Evolutionary conservation across 1,140 invertebrate species (phyloP), one percentile per base, ranked within the genome.

Genomic region (Diabrotica undecimpunctata): DNA sequence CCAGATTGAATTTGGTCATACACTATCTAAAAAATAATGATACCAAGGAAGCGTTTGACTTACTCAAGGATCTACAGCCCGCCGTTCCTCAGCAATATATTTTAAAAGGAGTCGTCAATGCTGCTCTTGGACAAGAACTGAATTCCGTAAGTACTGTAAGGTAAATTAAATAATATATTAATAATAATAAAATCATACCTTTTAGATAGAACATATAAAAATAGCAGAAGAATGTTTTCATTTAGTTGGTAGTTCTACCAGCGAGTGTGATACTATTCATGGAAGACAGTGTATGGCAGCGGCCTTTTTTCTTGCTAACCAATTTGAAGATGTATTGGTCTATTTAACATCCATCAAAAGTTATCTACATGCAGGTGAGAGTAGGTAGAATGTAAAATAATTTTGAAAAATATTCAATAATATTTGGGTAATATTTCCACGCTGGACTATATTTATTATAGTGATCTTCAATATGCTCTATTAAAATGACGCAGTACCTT

Each of bases 231-330:
- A 98, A 78, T 98, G 94, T 79, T 97, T 98, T 73, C 95, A 98
- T 79, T 79, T 97, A 55, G 96, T 99, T 35, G 97, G 97, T 54
- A 94, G 94, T 69, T 97, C 94, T 38, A 91, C 92, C 2, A 95
- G 93, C 55, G 97, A 99, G 83, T 96, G 95, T 79, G 96, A 97
- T 81, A 95, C 92, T 10, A 94, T 94, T 74, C 92, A 90, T 2
- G 96, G 96, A 0, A 83, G 97, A 38, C 96, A 98, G 79, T 97
- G 95, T 75, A 98, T 98, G 96, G 95, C 96, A 0, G 96, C 95
- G 0, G 95, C 92, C 51, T 96, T 95, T 80, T 99, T 98, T 79
- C 83, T 99, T 2, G 87, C 94, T 38, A 89, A 90, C 59, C 94
- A 98, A 81, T 99, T 96, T 81, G 95, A 97, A 72, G 96, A 98